These are phyloP conservation scores for Fissipunctia ypsillon DNA, from an alignment of 2,888 invertebrate genomes.

Conservation along the genomic window DNA sequence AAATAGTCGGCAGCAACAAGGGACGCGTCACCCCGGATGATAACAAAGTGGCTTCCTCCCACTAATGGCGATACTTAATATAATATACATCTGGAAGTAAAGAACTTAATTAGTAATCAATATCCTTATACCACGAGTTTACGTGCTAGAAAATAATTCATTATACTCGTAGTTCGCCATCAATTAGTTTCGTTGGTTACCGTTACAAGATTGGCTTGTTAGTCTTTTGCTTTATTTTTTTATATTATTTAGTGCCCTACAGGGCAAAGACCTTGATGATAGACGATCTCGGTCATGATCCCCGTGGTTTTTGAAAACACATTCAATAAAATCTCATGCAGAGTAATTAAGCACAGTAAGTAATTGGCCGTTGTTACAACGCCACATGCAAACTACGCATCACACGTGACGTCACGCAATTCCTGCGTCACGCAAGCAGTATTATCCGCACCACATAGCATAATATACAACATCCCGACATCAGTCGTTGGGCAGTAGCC, in stretches of 20 bases:
- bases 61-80: constrained; percentile 61
- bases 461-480: neutral
- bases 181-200: constrained; percentile 21
- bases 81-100: constrained; percentile 53
- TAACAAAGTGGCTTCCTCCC: constrained; percentile 45
- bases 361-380: neutral
- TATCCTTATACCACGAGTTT: constrained; percentile 37
- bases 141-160: constrained; percentile 40
- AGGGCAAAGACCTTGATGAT: neutral
- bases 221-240: neutral
- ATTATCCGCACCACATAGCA: neutral
- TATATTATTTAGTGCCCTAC: neutral
- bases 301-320: neutral
- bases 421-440: neutral
- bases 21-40: constrained; percentile 33
- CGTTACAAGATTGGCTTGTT: constrained; percentile 15
- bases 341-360: neutral
- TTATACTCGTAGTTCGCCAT: constrained; percentile 50
- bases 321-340: too few relatives aligned
- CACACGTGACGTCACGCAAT: neutral
- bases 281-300: too few relatives aligned
- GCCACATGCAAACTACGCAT: neutral
- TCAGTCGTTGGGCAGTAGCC: too few relatives aligned
- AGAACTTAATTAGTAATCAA: constrained; percentile 60
- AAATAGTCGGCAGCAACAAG: too few relatives aligned